Base-by-base conservation (phyloP, 2,888 invertebrate genomes). In the Cantharis flavilabris region DNA sequence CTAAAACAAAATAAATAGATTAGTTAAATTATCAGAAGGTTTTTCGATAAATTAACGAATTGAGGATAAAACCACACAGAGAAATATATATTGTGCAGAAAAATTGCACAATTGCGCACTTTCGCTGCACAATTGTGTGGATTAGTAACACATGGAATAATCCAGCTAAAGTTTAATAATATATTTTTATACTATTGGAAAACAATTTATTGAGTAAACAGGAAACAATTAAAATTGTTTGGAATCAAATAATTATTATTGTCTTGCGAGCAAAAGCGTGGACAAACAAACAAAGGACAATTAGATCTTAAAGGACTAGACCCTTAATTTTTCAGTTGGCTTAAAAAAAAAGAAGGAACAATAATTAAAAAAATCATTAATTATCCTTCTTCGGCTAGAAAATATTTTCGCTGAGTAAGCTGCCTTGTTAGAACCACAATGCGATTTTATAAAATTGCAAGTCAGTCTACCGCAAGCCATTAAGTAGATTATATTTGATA, bases 1-100 rank as follows among this genome's bases (percentile, higher is more conserved):
- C 98, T 98, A 92, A 33, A 94, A 86, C 72, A 82, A 81, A 84
- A 78, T 81, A 20, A 7, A 16, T 63, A 13, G 28, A 78, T 74
- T 77, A 69, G 9, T 23, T 23, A 65, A 3, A 23, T 20, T 65
- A 18, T 64, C 28, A 23, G 3, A 18, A 3, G 18, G 3, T 2
- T 18, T 18, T 18, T 18, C 18, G 18, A 18, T 3, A 18, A 18
- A 18, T 3, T 18, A 18, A 18, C 18, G 3, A 18, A 18, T 18
- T 18, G 18, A 18, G 18, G 18, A 18, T 18, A 18, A 18, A 18
- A 18, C n/a, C n/a, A n/a, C n/a, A n/a, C n/a, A n/a, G n/a, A n/a
- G n/a, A n/a, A n/a, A n/a, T n/a, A n/a, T n/a, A n/a, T n/a, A n/a
- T 16, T 16, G 16, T 16, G 16, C 16, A 16, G 16, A 16, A 16